Evolutionary conservation across 2,888 invertebrate species (phyloP), one percentile per base, ranked within the genome.

Genomic region (Belgica antarctica): DNA sequence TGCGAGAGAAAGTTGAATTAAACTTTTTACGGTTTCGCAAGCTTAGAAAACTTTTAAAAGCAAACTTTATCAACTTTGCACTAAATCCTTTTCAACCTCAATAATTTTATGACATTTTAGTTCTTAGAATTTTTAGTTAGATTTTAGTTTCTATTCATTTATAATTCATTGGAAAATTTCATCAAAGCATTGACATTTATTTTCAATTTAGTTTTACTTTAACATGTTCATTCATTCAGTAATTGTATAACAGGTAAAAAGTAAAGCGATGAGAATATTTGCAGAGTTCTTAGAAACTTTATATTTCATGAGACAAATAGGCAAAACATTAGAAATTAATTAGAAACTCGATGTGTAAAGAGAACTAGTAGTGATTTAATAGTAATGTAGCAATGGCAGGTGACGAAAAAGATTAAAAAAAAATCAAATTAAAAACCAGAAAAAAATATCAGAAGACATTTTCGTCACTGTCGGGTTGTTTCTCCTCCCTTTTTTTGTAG

Each of bases 381-480:
- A 52, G 52, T 52, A 52, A 52, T n/a, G 17, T 22, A 52, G 17
- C 52, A 52, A 52, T 22, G 52, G 22, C 52, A 52, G 52, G 3
- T 52, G 52, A 52, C 52, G 22, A 52, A 10, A 17, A 52, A 52
- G 17, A 17, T 52, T 17, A 8, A 19, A 22, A 2, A 10, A 52
- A 22, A 17, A 2, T 17, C 52, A 52, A 52, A 8, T 15, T 41
- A n/a, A 41, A 41, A 41, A n/a, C 12, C n/a, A 7, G 2, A 28
- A 4, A 27, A 61, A 27, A 25, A 27, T 28, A 12, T 25, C 24
- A 28, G 5, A 24, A 27, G 12, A 17, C 70, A 73, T 73, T 22
- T 52, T 52, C 52, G 52, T 52, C 52, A n/a, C 52, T 52, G 52
- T 52, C 52, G 19, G 22, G 17, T 52, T 22, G 52, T 19, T 52